Evolutionary conservation across 2,797 vertebrate genomes (phyloP), one percentile per base, ranked within the genome.

Genomic region (Poeciliopsis presidionis): DNA sequence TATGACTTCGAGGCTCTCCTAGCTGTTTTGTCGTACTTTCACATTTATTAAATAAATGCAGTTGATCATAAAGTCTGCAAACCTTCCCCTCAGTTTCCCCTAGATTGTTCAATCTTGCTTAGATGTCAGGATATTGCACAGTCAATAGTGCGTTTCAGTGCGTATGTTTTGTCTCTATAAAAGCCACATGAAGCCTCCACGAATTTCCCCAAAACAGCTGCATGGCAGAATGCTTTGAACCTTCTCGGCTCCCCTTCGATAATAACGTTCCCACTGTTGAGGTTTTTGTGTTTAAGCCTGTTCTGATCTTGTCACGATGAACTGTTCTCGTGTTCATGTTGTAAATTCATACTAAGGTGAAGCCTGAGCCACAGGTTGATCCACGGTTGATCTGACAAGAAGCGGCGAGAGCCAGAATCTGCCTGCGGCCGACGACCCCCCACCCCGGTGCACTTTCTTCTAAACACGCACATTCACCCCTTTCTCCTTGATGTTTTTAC

Each of bases 311-410:
- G 63, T 74, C 43, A 13, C 30, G 63, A 82, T 33, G 77, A 74
- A n/a, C 53, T 70, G 53, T 65, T 13, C 18, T 36, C 16, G 5
- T 61, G 70, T 59, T 72, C 77, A 84, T 80, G 81, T 86, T 88
- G 76, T 82, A 81, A 90, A 88, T 79, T 84, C 74, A 84, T 85
- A 81, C 79, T 75, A 83, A 90, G 90, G 86, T 87, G 87, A 88
- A 87, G 87, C 90, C 88, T 91, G 82, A 89, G 88, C 89, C 86
- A 88, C 86, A 79, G 86, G 89, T 91, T 94, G 91, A 91, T 94
- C 86, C 88, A 80, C 43, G 88, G 75, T 87, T 81, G 77, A 93
- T 88, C 87, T 92, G 92, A 93, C 92, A 94, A 85, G 89, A 87
- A 91, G 84, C 90, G 85, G 89, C 90, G 87, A 83, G 84, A 90